Base-by-base conservation (phyloP, 2,888 invertebrate genomes). In the Anoplius nigerrimus region DNA sequence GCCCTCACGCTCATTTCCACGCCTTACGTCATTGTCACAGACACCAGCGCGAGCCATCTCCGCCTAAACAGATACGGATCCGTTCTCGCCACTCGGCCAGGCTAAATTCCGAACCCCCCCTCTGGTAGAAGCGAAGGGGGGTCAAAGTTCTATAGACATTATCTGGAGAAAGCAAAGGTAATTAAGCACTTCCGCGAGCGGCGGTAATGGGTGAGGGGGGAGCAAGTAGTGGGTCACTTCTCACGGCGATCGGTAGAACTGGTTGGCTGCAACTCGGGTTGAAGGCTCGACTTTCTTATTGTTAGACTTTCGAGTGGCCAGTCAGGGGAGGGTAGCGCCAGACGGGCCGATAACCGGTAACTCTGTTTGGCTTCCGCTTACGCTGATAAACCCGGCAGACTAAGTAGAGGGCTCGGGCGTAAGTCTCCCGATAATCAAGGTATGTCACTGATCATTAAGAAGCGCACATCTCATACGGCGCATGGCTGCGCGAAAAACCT, bases 21-120 rank as follows among this genome's bases (percentile, higher is more conserved):
- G 67, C 76, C 74, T 71, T 74, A 79, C 76, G 76, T 76, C 76
- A 74, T 74, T 64, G 62, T 56, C 73, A 75, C 77, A 71, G 75
- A 76, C 24, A 55, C 27, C 27, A 5, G n/a, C 1, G 1, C 6
- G 16, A 34, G 8, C 4, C 34, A 34, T 34, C 34, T 34, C 34
- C 34, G 8, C 34, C n/a, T 11, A 34, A 34, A 34, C 34, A 34
- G 34, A 34, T 34, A 48, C 16, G 16, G 48, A 48, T 48, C 48
- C n/a, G 34, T 6, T 5, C 34, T 1, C 11, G 34, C 8, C 11
- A 1, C 34, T 34, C 34, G 34, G 6, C 4, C 11, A 34, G 11
- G 34, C 6, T 34, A 2, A 34, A 34, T 34, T 34, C 34, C 34
- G 34, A 34, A 11, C 4, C 6, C 34, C 34, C 6, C n/a, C n/a